Evolutionary conservation across 2,888 invertebrate genomes (phyloP).

Genomic region (Drosophila borborema): DNA sequence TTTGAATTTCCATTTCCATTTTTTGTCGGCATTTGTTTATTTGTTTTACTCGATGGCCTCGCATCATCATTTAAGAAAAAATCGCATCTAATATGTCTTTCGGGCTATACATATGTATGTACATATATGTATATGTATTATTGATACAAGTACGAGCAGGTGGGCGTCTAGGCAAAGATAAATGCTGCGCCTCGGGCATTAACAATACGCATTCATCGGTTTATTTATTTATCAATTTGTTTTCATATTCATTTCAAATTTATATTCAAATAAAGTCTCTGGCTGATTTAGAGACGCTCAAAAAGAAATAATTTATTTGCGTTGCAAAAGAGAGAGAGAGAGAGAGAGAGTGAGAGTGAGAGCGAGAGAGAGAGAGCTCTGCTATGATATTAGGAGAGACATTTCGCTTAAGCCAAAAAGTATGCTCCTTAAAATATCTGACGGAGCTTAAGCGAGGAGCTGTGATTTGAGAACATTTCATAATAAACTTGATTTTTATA

Average conservation of each 20-base stretch:
- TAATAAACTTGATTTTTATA: neutral
- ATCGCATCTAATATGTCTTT: slow-evolving; percentile 35
- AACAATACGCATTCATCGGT: slow-evolving; percentile 6
- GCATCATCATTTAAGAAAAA: slow-evolving; percentile 42
- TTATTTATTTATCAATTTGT: slow-evolving; percentile 6
- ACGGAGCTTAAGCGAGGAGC: neutral
- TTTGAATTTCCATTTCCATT: slow-evolving; percentile 23
- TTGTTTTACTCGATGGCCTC: slow-evolving; percentile 42
- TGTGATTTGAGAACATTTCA: neutral
- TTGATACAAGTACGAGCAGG: slow-evolving; percentile 4
- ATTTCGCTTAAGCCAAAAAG: slow-evolving; percentile 10
- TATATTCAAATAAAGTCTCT: slow-evolving; percentile 5
- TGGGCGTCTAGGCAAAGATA: neutral
- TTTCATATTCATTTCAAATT: slow-evolving; percentile 7
- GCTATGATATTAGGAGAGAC: neutral
- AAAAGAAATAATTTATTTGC: neutral
- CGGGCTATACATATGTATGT: neutral
- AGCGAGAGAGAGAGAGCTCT: neutral
- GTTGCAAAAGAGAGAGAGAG: neutral
- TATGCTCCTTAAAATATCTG: slow-evolving; percentile 5
- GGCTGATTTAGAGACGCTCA: neutral
- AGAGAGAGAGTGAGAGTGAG: neutral
- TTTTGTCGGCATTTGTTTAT: slow-evolving; percentile 29
- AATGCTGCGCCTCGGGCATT: neutral
- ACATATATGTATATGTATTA: neutral